phyloP scores from a whole-genome alignment of 1,140 invertebrate species.

The Apis dorsata region DNA sequence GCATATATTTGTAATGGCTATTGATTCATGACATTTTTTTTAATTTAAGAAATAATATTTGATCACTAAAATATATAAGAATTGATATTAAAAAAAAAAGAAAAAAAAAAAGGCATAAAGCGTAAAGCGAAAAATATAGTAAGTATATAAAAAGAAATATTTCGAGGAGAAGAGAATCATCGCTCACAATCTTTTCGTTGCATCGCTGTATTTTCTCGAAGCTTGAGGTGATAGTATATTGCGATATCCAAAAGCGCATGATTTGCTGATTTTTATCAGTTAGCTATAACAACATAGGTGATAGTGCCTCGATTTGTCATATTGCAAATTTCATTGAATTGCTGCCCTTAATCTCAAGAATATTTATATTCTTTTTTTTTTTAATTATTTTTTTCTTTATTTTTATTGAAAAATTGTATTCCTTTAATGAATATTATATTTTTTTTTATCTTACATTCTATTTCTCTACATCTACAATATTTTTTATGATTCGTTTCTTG shows the following conservation, averaged over 20 bases:
- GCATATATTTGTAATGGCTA: too few species aligned
- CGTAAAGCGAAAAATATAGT: background rate
- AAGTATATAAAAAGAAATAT: too few species aligned
- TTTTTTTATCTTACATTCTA: background rate
- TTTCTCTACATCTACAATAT: too few species aligned
- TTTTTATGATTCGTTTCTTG: background rate
- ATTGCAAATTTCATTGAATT: conserved; percentile 15
- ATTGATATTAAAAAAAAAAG: too few species aligned
- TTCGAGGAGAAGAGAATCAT: conserved; percentile 20
- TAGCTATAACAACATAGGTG: conserved; percentile 7
- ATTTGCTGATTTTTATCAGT: conserved; percentile 16
- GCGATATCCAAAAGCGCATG: conserved; percentile 20
- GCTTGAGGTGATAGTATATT: background rate
- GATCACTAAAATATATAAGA: too few species aligned
- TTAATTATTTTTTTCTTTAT: background rate
- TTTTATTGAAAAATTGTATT: background rate
- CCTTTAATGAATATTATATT: background rate
- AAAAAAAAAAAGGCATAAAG: background rate
- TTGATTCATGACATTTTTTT: too few species aligned
- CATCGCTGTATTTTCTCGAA: background rate
- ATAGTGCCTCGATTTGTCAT: conserved; percentile 18
- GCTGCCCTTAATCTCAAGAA: background rate
- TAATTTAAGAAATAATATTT: too few species aligned
- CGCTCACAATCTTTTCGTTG: background rate
- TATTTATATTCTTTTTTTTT: background rate